Conservation (phyloP, 1,140 invertebrate species). For the Zaprionus taronus region DNA sequence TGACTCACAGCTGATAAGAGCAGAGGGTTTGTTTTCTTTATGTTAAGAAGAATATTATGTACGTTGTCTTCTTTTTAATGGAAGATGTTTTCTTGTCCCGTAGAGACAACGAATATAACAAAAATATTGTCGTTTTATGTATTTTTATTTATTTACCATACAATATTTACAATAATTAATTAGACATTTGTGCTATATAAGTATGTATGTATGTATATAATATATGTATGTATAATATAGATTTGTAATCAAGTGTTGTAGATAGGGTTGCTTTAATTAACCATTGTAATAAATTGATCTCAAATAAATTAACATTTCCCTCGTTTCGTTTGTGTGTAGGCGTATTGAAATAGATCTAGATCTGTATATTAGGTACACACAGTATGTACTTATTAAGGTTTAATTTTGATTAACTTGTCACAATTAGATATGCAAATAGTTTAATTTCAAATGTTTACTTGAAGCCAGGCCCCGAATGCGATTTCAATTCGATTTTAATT, state of each 20-base stretch:
- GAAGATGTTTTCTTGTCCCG: background rate
- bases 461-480: slow-evolving; percentile 36
- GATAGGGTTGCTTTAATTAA: slow-evolving; percentile 36
- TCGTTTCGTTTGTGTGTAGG: slow-evolving; percentile 13
- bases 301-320: slow-evolving; percentile 59
- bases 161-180: slow-evolving; percentile 74
- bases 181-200: slow-evolving; percentile 60
- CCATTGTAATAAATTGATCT: slow-evolving; percentile 37
- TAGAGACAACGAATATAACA: background rate
- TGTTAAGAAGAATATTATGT: background rate
- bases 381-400: slow-evolving; percentile 27
- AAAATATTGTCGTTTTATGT: slow-evolving; percentile 29
- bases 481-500: slow-evolving; percentile 47
- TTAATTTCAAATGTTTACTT: slow-evolving; percentile 36
- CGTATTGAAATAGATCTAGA: slow-evolving; percentile 4
- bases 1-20: background rate
- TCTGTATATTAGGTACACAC: slow-evolving; percentile 34
- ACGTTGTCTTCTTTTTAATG: background rate
- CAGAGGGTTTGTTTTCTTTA: background rate
- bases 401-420: slow-evolving; percentile 72
- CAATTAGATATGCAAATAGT: slow-evolving; percentile 74
- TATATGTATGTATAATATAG: slow-evolving; percentile 34
- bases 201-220: slow-evolving; percentile 40
- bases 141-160: slow-evolving; percentile 55
- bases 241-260: slow-evolving; percentile 39